Base-by-base conservation (phyloP, 2,113 vertebrate genomes). In the Oreochromis niloticus region DNA sequence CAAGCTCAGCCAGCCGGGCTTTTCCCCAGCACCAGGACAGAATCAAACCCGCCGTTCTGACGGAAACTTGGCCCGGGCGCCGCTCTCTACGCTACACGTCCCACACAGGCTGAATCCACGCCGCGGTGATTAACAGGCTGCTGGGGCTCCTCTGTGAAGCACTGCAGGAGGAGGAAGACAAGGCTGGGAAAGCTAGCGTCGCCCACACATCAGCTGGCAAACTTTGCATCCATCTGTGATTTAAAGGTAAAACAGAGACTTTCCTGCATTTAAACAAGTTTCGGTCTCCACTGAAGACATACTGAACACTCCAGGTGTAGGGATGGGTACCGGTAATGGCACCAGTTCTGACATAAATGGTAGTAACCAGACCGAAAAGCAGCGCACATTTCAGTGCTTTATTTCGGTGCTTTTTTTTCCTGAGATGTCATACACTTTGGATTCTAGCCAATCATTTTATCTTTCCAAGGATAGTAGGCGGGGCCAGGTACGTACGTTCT, bases 151-250 rank as follows among this genome's bases (percentile, higher is more conserved):
- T 41, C 39, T 43, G 36, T 71, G 66, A 43, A 71, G 22, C 12
- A 14, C 36, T 71, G 39, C 39, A 16, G 66, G 3, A 41, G 39
- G 39, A 71, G 39, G 39, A 71, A 1, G 66, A 41, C 3, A 2
- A 71, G n/a, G 39, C 39, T 71, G 63, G 63, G 34, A 68, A 68
- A 39, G 63, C 63, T 41, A 68, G 63, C 12, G 2, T 9, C 30
- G 24, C 56, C 24, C 19, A 13, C 24, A 59, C 56, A 30, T 59
- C 4, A 4, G 34, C 0, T 0, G 4, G 19, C 7, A 0, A 24
- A 41, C 63, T 41, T 14, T 14, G 1, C 63, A 68, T 68, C 6
- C 1, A 68, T 5, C 63, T 68, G 11, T 22, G n/a, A 41, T 68
- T 68, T 68, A 68, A 68, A 24, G 7, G 36, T 41, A 2, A 19